Evolutionary conservation across 2,888 invertebrate genomes (phyloP), one percentile per base, ranked within the genome.

Genomic region (Conus canariensis): DNA sequence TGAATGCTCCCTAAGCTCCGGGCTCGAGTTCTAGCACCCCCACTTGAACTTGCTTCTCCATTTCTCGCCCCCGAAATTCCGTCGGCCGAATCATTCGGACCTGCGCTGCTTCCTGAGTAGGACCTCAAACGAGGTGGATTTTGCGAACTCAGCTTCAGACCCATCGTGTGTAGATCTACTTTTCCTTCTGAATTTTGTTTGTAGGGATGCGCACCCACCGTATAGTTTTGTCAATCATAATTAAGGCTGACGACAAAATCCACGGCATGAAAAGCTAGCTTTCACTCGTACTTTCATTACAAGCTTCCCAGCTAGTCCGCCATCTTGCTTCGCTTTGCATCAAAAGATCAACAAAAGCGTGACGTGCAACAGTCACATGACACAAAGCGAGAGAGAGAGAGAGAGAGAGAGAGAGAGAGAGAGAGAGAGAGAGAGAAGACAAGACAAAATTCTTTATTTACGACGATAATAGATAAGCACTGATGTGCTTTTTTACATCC

Each of bases 71-170:
- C 93, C 92, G 94, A 93, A 82, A 94, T 93, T 89, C 92, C 93
- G 89, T 93, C 93, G 87, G 93, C 93, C 58, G 90, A 77, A 74
- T 87, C 88, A 64, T 88, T 93, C 80, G 93, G 91, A 74, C 94
- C 94, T 58, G 93, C 93, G 90, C 93, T 93, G 83, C 93, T 92
- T 80, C 94, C 93, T 59, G 95, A 95, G 91, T 94, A 95, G 30
- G 95, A 95, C 92, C 95, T 93, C 91, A 94, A 93, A 77, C 95
- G 93, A 59, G 94, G 94, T 74, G 94, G 92, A 89, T 90, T 92
- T 88, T 93, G 94, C 59, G 95, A 94, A 93, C 95, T 95, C 91
- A 95, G 94, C 93, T 95, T 95, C 80, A 93, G 93, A 90, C 95
- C 96, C 96, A 95, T 95, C 56, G 70, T 74, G 58, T 88, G 45